Conservation (phyloP, 2,888 invertebrate species). For the Nectonema munidae region DNA sequence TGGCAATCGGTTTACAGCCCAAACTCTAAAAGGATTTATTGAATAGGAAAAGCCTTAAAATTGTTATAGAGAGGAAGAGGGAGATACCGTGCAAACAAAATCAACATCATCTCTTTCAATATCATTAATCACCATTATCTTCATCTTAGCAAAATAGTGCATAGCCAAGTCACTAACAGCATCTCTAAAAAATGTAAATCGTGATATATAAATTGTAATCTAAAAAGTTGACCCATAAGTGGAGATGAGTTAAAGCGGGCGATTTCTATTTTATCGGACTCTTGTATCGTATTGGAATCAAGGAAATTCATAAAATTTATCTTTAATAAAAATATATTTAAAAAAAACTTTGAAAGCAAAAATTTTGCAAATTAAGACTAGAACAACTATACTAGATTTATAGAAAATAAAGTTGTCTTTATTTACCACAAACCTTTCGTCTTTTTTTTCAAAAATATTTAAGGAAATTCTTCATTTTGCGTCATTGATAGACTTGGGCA, state of each 20-base stretch:
- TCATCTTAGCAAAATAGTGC: slow-evolving; percentile 91
- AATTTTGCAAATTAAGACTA: slow-evolving; percentile 9
- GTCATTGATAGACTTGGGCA: too few relatives aligned
- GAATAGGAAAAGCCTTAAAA: slow-evolving; percentile 11
- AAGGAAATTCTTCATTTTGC: too few relatives aligned
- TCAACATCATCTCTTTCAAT: slow-evolving; percentile 90
- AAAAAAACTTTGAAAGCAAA: too few relatives aligned
- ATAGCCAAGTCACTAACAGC: slow-evolving; percentile 79
- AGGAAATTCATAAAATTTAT: too few relatives aligned
- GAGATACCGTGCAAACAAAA: slow-evolving; percentile 49
- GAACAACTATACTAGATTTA: neutral
- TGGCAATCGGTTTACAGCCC: slow-evolving; percentile 73
- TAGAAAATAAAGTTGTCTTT: too few relatives aligned
- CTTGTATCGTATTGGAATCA: too few relatives aligned
- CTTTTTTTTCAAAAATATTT: too few relatives aligned
- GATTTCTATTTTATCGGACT: too few relatives aligned
- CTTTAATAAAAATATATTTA: too few relatives aligned
- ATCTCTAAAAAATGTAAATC: slow-evolving; percentile 34
- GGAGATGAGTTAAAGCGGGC: too few relatives aligned
- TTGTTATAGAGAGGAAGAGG: slow-evolving; percentile 13
- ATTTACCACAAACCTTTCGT: too few relatives aligned
- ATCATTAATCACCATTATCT: slow-evolving; percentile 87
- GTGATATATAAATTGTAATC: neutral
- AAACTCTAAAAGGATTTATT: slow-evolving; percentile 30
- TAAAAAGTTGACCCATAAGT: too few relatives aligned